These are phyloP conservation scores for Vireo altiloquus DNA, from an alignment of 2,113 vertebrate species.

Conservation along the genomic window DNA sequence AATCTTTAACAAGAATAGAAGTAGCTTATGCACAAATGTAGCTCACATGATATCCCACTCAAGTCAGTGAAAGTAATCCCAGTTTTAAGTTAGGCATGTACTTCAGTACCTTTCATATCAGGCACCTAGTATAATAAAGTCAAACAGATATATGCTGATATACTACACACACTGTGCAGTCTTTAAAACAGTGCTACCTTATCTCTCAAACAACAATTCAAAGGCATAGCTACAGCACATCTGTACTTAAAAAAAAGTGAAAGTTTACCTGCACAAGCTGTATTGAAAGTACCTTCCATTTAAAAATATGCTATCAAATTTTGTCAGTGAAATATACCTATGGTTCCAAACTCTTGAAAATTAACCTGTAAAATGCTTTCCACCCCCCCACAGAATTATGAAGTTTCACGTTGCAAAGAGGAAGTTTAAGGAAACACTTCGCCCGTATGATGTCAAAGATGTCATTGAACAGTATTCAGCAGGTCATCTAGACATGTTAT, in stretches of 20 bases:
- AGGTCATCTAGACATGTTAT: conserved; percentile 95
- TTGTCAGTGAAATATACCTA: not conserved
- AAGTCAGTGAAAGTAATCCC: not conserved
- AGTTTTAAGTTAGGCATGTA: not conserved
- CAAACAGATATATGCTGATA: not conserved
- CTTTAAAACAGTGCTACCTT: not conserved
- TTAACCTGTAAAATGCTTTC: not conserved
- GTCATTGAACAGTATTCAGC: conserved; percentile 98
- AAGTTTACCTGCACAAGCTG: not conserved
- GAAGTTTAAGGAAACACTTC: conserved; percentile 95
- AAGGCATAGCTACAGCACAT: not conserved
- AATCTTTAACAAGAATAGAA: not conserved
- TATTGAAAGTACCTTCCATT: not conserved
- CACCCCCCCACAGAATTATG: conserved; percentile 87
- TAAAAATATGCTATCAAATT: not conserved
- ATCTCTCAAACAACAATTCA: not conserved
- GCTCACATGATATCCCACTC: not conserved
- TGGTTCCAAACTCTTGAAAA: not conserved
- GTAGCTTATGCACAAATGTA: not conserved
- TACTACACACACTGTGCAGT: not conserved
- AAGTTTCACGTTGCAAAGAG: conserved; percentile 98
- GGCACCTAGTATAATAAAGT: not conserved
- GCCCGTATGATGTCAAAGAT: conserved; percentile 96
- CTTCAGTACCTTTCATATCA: not conserved
- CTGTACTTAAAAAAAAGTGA: not conserved